Conservation (phyloP, 1,140 invertebrate genomes). For the Bombus huntii region DNA sequence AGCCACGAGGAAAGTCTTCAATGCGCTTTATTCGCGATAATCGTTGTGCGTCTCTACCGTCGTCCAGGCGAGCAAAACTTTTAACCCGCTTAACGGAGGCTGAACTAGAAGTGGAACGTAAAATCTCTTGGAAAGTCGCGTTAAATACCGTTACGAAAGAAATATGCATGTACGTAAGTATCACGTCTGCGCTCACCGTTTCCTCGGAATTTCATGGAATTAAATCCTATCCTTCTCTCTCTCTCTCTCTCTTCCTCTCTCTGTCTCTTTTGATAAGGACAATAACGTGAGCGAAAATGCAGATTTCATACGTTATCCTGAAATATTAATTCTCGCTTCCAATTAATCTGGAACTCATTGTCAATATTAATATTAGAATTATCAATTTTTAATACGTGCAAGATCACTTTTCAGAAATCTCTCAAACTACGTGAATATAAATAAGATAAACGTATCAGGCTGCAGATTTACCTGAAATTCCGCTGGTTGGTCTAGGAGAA, state of each 20-base stretch:
- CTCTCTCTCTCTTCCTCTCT: neutral
- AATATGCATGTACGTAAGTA: neutral
- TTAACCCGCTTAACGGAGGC: slow-evolving; percentile 4
- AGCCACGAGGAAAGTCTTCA: neutral
- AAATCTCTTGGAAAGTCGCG: slow-evolving; percentile 1
- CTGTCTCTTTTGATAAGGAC: neutral
- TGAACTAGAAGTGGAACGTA: neutral
- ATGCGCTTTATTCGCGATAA: slow-evolving; percentile 2
- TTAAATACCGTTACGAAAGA: neutral
- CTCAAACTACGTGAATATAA: no score
- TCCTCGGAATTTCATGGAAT: neutral
- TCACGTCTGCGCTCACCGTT: neutral
- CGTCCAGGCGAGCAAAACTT: neutral
- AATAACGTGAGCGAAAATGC: neutral
- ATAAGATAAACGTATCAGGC: neutral
- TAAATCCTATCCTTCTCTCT: neutral
- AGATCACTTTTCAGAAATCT: no score
- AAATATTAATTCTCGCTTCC: no score
- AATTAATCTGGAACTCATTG: no score
- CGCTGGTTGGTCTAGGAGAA: slow-evolving; percentile 37
- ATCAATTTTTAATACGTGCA: no score
- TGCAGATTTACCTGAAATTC: slow-evolving; percentile 44
- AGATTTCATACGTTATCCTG: neutral
- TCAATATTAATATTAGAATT: no score
- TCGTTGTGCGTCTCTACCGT: slow-evolving; percentile 11